Evolutionary conservation across 2,113 vertebrate genomes (phyloP).

Genomic region (Dunckerocampus dactyliophorus): DNA sequence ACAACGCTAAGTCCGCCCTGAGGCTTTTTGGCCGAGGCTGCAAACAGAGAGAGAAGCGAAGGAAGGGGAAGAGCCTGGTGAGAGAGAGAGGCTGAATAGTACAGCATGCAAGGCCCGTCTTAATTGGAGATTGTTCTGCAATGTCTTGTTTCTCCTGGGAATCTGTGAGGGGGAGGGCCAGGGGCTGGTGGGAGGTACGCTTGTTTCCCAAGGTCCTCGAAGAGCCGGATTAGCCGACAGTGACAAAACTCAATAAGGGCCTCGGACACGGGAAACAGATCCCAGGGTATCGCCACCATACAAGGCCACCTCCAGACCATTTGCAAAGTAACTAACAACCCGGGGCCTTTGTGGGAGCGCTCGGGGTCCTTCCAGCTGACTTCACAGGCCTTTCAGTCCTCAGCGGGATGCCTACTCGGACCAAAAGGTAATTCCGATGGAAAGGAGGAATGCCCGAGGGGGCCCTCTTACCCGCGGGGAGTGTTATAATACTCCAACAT

Average conservation of each 20-base stretch:
- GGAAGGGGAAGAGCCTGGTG: slow-evolving; percentile 22
- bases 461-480: slow-evolving; percentile 52
- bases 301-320: slow-evolving; percentile 64
- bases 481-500: slow-evolving; percentile 59
- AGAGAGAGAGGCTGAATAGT: slow-evolving; percentile 55
- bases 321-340: slow-evolving; percentile 68
- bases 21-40: slow-evolving; percentile 61
- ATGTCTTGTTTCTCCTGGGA: slow-evolving; percentile 73
- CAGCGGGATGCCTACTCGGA: slow-evolving; percentile 49
- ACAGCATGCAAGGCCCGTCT: slow-evolving; percentile 71
- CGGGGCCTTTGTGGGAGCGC: slow-evolving; percentile 50
- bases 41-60: slow-evolving; percentile 46
- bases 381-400: slow-evolving; percentile 70
- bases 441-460: slow-evolving; percentile 65
- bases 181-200: slow-evolving; percentile 35
- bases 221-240: slow-evolving; percentile 72
- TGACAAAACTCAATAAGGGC: slow-evolving; percentile 66
- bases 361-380: slow-evolving; percentile 62
- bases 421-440: slow-evolving; percentile 67
- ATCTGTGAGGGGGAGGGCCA: slow-evolving; percentile 40
- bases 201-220: slow-evolving; percentile 75
- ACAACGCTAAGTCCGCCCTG: slow-evolving; percentile 70
- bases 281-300: slow-evolving; percentile 57
- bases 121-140: slow-evolving; percentile 75
- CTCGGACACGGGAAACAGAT: slow-evolving; percentile 68